Percentiles rank a stretch among this genome's conserved stretches.
phyloP scores from a whole-genome alignment of 2,888 invertebrate genomes.

The Volucella inanis region DNA sequence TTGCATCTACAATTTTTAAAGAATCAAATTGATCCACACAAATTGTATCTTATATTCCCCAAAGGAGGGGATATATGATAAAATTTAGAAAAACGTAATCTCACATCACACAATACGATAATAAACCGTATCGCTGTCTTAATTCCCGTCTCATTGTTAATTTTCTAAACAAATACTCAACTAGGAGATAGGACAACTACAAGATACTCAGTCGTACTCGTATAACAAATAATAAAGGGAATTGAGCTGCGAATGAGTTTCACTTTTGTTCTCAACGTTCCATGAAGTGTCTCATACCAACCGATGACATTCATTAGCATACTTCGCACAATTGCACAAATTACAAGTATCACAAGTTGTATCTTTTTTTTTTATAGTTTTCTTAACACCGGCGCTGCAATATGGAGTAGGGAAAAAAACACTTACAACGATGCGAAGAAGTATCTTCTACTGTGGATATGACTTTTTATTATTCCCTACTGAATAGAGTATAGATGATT shows the following conservation, averaged over 20 bases:
- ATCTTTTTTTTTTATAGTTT: constrained; percentile 29
- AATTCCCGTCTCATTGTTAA: constrained; percentile 57
- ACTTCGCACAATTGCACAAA: constrained; percentile 65
- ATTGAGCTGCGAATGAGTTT: constrained; percentile 50
- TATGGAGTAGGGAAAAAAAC: neutral
- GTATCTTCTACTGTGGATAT: neutral
- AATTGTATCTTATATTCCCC: constrained; percentile 3
- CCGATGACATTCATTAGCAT: constrained; percentile 59
- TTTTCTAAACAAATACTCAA: constrained; percentile 51
- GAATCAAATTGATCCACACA: neutral
- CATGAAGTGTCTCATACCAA: constrained; percentile 63
- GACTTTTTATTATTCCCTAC: too few species aligned
- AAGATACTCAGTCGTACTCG: neutral
- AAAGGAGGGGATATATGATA: neutral
- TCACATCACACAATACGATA: constrained; percentile 45
- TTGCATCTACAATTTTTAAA: constrained; percentile 3
- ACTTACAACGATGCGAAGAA: neutral
- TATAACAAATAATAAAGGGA: constrained; percentile 22
- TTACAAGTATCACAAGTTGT: constrained; percentile 39
- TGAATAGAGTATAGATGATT: too few species aligned
- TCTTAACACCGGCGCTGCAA: neutral
- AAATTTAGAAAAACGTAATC: neutral
- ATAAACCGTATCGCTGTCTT: constrained; percentile 59
- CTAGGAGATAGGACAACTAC: constrained; percentile 5
- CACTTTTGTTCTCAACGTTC: constrained; percentile 70